phyloP scores from a whole-genome alignment of 2,888 invertebrate genomes.

The Orchesella flavescens region DNA sequence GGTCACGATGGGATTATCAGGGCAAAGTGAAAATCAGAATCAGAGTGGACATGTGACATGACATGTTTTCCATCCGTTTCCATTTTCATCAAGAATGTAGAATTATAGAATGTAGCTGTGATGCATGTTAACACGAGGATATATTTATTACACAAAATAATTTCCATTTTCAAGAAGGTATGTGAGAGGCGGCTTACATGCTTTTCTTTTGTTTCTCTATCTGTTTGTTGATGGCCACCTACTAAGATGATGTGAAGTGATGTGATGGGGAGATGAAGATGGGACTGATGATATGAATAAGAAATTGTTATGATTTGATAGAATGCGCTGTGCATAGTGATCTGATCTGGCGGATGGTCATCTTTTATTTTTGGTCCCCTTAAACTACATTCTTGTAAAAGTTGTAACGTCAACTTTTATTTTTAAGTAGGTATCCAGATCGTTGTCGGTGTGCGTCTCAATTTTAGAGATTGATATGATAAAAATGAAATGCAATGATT shows the following conservation, averaged over 20 bases:
- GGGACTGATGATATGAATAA: slow-evolving; percentile 2
- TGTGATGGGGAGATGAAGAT: slow-evolving; percentile 30
- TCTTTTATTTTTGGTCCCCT: neutral
- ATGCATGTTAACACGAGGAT: too few relatives aligned
- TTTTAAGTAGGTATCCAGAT: too few relatives aligned
- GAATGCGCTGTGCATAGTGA: neutral
- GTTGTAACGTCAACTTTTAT: too few relatives aligned
- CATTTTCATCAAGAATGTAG: slow-evolving; percentile 37
- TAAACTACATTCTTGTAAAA: too few relatives aligned
- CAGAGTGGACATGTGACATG: slow-evolving; percentile 14
- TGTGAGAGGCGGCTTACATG: neutral
- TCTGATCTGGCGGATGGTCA: slow-evolving; percentile 7
- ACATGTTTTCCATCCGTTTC: slow-evolving; percentile 40
- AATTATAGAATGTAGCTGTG: too few relatives aligned
- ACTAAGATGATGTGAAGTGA: slow-evolving; percentile 49
- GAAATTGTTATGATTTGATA: neutral
- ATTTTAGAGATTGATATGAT: too few relatives aligned
- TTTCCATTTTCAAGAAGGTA: slow-evolving; percentile 10
- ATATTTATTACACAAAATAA: neutral
- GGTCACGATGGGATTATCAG: slow-evolving; percentile 36
- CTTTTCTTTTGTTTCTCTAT: slow-evolving; percentile 24
- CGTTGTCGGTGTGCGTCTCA: too few relatives aligned
- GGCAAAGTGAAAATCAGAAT: slow-evolving; percentile 37
- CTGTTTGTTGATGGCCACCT: slow-evolving; percentile 56
- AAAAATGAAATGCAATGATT: too few relatives aligned